Base-by-base conservation (phyloP, 2,888 invertebrate species). In the Oligia latruncula region DNA sequence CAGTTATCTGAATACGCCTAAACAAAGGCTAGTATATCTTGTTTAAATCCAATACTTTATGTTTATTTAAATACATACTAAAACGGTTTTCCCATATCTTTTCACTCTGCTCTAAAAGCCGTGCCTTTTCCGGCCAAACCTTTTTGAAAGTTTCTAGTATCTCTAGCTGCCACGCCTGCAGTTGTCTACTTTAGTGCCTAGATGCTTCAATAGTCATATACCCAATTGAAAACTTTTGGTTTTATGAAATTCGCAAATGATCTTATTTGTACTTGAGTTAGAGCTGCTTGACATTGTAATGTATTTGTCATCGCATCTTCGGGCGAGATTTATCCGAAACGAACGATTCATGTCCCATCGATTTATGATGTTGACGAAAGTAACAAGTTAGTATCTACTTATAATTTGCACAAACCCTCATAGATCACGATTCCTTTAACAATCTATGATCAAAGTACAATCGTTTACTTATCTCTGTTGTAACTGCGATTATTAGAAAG, bases 41-140 rank as follows among this genome's bases (percentile, higher is more conserved):
- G 40, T 62, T 71, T 11, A 46, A 64, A n/a, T 72, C 35, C 0
- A 72, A 67, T 49, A 62, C 43, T 68, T 76, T 55, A 67, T 52
- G 35, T 52, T 62, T 46, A 75, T 35, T 71, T 55, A 17, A 64
- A 70, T 66, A n/a, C 20, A 55, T 65, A 68, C 58, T 62, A 60
- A 81, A 77, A 81, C 17, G 68, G n/a, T 81, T 87, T 78, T 64
- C 55, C 55, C 71, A 79, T 78, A 81, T 77, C 66, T 77, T 77
- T 72, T 29, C 15, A 84, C 46, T 80, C 43, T 66, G 71, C 62
- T 85, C 68, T 70, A 67, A 83, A 78, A 75, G 87, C 78, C 88
- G 58, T 78, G 76, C 87, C 89, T 86, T 88, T 86, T 86, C 89
- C 89, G 78, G 85, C 74, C 88, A 72, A 82, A 64, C 89, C 87